These are phyloP conservation scores for Pseudochirops corinnae DNA, from an alignment of 2,797 vertebrate species.

Conservation along the genomic window DNA sequence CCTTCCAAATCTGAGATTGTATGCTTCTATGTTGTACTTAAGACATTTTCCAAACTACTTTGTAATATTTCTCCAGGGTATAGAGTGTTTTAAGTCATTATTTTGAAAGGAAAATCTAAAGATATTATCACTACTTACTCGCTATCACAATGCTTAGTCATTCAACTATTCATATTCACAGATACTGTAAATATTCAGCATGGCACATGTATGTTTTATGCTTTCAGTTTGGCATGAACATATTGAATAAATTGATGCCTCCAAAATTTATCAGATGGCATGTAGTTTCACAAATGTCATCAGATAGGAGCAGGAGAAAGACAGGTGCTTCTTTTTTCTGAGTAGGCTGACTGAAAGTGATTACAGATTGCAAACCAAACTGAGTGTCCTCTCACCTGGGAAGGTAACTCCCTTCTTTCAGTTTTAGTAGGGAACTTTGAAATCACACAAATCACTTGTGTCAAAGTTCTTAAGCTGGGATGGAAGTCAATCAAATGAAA, in stretches of 20 bases:
- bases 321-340: neutral
- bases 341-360: neutral
- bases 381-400: neutral
- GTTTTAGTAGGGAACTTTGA: neutral
- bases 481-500: neutral
- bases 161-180: neutral
- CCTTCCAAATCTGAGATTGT: neutral
- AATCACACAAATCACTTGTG: neutral
- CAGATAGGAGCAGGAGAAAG: neutral
- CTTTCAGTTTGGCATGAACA: neutral
- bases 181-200: too few species aligned
- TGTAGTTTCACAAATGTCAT: constrained; percentile 7
- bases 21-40: neutral
- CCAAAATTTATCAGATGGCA: neutral
- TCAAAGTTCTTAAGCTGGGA: neutral
- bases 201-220: neutral
- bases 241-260: neutral
- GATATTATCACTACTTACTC: neutral
- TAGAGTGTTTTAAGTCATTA: constrained; percentile 11
- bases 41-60: constrained; percentile 25
- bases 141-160: neutral
- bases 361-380: neutral
- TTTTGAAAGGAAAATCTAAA: neutral
- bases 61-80: neutral
- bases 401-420: neutral